These are phyloP conservation scores for Junco hyemalis DNA, from an alignment of 2,113 vertebrate genomes.

Conservation along the genomic window DNA sequence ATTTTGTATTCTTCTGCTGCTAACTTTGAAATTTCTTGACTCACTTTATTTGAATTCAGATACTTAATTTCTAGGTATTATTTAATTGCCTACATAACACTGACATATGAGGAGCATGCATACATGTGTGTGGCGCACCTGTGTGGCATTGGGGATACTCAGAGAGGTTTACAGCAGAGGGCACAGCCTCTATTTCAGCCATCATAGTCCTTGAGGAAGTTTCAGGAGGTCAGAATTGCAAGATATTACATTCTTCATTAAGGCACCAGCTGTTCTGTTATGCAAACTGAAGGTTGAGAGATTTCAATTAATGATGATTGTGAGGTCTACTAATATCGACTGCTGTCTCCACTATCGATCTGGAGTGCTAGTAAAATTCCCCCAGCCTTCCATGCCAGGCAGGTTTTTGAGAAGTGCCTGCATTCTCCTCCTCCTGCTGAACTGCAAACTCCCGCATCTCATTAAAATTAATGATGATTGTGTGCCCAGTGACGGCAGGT, in stretches of 20 bases:
- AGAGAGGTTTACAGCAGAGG: background rate
- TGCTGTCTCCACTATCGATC: constrained; percentile 66
- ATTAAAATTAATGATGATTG: constrained; percentile 65
- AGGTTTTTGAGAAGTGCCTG: constrained; percentile 18
- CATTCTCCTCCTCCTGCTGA: constrained; percentile 7
- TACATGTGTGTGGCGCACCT: rapidly evolving
- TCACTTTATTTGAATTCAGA: background rate
- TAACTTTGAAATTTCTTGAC: background rate
- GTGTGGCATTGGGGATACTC: background rate
- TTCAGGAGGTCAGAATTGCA: background rate
- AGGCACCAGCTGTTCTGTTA: constrained; percentile 30
- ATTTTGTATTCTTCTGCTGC: background rate
- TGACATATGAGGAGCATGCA: background rate
- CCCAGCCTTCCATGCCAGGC: background rate
- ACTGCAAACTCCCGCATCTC: constrained; percentile 24
- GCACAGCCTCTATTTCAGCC: background rate
- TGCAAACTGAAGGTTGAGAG: constrained; percentile 49
- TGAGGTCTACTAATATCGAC: constrained; percentile 64
- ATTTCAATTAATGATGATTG: constrained; percentile 62
- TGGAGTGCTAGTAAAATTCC: constrained; percentile 57
- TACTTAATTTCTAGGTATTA: background rate
- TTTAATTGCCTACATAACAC: background rate
- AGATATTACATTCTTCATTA: background rate
- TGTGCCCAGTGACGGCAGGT: background rate
- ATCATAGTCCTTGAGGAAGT: background rate